A percentile compares a stretch with the other conserved stretches of the same genome.
Conservation (phyloP, 2,888 invertebrate species). For the Drosophila incognita region DNA sequence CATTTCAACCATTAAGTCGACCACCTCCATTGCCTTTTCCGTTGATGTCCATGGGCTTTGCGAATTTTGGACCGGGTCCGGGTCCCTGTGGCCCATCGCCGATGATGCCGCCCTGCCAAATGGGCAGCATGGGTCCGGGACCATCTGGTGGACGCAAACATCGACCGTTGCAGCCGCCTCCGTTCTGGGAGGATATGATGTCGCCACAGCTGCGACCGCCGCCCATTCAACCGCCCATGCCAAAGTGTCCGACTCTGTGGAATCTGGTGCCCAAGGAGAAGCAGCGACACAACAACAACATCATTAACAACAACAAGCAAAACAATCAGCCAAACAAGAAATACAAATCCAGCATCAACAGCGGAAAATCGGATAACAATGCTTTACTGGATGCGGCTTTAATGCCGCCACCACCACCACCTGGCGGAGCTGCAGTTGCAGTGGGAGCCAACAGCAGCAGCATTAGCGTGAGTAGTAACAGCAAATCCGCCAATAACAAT, state of each 20-base stretch:
- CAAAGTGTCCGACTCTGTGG: conserved; percentile 70
- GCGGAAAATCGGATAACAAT: conserved; percentile 18
- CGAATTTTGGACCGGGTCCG: conserved; percentile 55
- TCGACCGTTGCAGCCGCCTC: conserved; percentile 67
- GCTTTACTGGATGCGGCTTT: conserved; percentile 39
- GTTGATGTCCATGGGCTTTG: conserved; percentile 56
- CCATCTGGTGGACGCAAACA: conserved; percentile 24
- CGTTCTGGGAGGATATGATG: conserved; percentile 75
- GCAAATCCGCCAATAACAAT: conserved; percentile 2
- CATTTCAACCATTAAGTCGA: conserved; percentile 47
- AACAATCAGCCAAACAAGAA: conserved; percentile 39
- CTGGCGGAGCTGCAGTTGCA: conserved; percentile 12
- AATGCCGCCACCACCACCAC: conserved; percentile 61
- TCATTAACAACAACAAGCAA: conserved; percentile 20
- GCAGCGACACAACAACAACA: conserved; percentile 2
- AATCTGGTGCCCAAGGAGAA: conserved; percentile 68
- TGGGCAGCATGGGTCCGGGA: conserved; percentile 31
- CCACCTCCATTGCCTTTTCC: conserved; percentile 66
- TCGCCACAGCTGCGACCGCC: conserved; percentile 62
- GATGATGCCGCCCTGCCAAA: conserved; percentile 40
- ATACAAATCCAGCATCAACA: conserved; percentile 29
- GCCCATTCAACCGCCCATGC: conserved; percentile 72
- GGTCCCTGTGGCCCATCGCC: conserved; percentile 37
- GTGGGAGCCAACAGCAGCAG: conserved; percentile 1
- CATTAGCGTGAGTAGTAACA: neutral